Conservation (phyloP, 2,797 vertebrate species). For the Enteromius treurensis region DNA sequence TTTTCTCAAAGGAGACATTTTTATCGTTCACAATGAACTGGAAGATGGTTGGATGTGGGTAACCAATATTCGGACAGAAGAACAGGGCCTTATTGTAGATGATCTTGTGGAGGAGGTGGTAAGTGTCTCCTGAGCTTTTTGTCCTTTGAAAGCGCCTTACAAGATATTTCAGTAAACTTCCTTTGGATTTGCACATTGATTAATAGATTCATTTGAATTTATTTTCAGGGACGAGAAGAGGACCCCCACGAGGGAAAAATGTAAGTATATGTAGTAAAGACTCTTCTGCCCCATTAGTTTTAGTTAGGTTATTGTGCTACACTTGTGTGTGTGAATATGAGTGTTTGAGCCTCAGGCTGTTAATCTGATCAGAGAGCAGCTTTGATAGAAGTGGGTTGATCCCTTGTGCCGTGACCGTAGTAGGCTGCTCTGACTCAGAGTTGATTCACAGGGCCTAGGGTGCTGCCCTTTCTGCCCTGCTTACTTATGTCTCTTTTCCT, state of each 20-base stretch:
- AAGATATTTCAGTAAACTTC: constrained; percentile 6
- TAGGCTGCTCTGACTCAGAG: constrained; percentile 55
- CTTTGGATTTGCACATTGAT: constrained; percentile 27
- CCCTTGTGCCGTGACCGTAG: not conserved
- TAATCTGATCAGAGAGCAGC: constrained; percentile 20
- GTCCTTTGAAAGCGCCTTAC: constrained; percentile 11
- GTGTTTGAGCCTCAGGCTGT: not conserved
- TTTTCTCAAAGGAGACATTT: constrained; percentile 99
- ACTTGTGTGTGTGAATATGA: not conserved
- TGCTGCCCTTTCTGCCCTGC: constrained; percentile 35
- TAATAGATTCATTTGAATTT: constrained; percentile 46
- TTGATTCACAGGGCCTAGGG: constrained; percentile 53
- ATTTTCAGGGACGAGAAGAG: constrained; percentile 91
- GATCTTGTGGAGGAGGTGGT: constrained; percentile 98
- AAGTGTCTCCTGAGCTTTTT: constrained; percentile 66
- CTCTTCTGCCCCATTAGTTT: no score
- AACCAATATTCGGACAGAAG: constrained; percentile 94
- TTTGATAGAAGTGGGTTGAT: constrained; percentile 30
- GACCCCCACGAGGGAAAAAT: constrained; percentile 99
- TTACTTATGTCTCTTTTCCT: constrained; percentile 39
- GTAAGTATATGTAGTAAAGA: constrained; percentile 78
- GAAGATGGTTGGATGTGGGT: constrained; percentile 99
- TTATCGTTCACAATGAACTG: constrained; percentile 99
- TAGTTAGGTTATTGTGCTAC: not conserved
- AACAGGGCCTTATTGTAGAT: constrained; percentile 98